Conservation (phyloP, 2,888 invertebrate species). For the Ichneumon xanthorius region DNA sequence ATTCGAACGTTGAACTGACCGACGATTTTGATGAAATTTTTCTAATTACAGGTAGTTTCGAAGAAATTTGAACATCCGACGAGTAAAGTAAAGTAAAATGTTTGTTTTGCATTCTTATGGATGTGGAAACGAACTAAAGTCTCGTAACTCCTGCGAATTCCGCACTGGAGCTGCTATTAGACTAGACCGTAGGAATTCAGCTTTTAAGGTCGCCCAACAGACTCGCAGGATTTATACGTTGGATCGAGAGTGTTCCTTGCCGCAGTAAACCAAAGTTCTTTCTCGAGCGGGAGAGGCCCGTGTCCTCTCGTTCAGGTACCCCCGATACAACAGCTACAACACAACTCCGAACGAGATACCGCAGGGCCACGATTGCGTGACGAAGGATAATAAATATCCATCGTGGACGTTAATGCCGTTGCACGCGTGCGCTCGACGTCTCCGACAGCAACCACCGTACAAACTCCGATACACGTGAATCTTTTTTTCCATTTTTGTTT, state of each 20-base stretch:
- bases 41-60: background rate
- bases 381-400: conserved; percentile 74
- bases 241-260: conserved; percentile 54
- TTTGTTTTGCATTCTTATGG: background rate
- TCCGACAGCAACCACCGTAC: conserved; percentile 46
- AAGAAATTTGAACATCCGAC: background rate
- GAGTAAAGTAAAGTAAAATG: background rate
- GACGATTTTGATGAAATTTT: background rate
- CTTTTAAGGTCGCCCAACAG: conserved; percentile 30
- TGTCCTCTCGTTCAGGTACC: conserved; percentile 45
- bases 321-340: conserved; percentile 26
- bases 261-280: conserved; percentile 59
- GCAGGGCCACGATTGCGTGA: conserved; percentile 73
- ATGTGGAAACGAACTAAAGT: background rate
- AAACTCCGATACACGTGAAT: background rate
- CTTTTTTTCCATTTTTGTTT: background rate
- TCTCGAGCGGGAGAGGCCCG: conserved; percentile 29
- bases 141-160: background rate
- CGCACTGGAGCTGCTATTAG: conserved; percentile 1
- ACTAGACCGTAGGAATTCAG: conserved; percentile 35
- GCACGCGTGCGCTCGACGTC: conserved; percentile 61
- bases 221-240: conserved; percentile 53
- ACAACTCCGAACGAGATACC: conserved; percentile 67
- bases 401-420: conserved; percentile 67
- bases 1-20: background rate